A percentile compares a stretch with the other conserved stretches of the same genome.
These are phyloP conservation scores for Turritopsis dohrnii DNA, from an alignment of 30 jellyfish, hydroid and myxozoan genomes.

Conservation along the genomic window DNA sequence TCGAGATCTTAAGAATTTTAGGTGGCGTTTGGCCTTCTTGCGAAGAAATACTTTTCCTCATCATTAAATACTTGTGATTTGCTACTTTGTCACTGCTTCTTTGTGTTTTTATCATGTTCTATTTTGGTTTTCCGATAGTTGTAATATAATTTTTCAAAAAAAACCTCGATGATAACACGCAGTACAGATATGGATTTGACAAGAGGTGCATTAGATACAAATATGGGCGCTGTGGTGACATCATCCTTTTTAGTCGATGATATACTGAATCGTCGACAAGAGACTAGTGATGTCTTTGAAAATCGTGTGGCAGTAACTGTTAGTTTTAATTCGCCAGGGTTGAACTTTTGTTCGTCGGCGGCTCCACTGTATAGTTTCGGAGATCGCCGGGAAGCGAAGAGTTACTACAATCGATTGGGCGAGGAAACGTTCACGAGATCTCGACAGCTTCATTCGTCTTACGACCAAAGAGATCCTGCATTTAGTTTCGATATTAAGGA, in stretches of 20 bases:
- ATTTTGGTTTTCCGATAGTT: not conserved
- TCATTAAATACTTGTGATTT: not conserved
- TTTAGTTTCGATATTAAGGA: conserved; percentile 7
- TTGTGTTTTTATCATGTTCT: not conserved
- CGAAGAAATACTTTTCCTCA: too few relatives aligned
- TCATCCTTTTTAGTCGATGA: conserved; percentile 90
- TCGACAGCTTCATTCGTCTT: not conserved
- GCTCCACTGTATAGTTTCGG: conserved; percentile 21
- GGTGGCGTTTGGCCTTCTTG: too few relatives aligned
- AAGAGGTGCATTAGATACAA: conserved; percentile 8
- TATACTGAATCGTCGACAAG: conserved; percentile 53
- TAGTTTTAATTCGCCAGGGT: not conserved
- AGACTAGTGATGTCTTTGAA: conserved; percentile 1
- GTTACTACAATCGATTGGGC: not conserved
- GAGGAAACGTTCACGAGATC: not conserved
- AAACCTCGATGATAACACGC: not conserved
- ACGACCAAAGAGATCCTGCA: not conserved
- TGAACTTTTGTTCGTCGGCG: not conserved
- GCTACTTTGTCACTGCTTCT: not conserved
- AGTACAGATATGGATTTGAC: not conserved
- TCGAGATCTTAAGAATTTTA: too few relatives aligned
- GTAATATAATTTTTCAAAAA: not conserved
- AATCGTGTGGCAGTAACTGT: conserved; percentile 12
- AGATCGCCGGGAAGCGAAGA: conserved; percentile 7
- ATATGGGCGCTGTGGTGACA: conserved; percentile 33